Evolutionary conservation across 2,888 invertebrate genomes (phyloP).

Genomic region (Myopa tessellatipennis): DNA sequence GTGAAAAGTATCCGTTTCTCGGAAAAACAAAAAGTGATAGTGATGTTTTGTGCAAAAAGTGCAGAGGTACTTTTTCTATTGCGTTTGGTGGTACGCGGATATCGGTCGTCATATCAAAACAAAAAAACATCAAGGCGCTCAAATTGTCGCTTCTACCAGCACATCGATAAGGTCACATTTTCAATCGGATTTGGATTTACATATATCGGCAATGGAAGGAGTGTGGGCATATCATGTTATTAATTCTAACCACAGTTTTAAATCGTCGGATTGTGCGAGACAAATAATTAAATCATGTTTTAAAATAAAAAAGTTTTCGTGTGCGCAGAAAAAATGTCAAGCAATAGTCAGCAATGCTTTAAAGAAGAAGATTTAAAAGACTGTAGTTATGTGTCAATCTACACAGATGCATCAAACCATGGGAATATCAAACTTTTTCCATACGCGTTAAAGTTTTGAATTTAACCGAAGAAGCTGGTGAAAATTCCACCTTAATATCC

Average conservation of each 20-base stretch:
- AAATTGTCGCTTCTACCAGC: constrained; percentile 38
- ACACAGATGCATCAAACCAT: constrained; percentile 41
- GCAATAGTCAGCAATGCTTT: constrained; percentile 40
- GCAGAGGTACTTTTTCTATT: constrained; percentile 27
- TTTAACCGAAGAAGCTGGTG: constrained; percentile 37
- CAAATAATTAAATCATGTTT: constrained; percentile 40
- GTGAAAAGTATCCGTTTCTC: constrained; percentile 24
- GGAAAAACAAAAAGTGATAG: constrained; percentile 8
- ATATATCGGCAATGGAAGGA: constrained; percentile 31
- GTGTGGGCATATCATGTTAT: constrained; percentile 30
- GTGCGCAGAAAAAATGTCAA: constrained; percentile 39
- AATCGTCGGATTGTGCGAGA: constrained; percentile 31
- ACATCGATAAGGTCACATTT: constrained; percentile 38
- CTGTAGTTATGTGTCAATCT: constrained; percentile 38
- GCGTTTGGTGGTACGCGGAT: constrained; percentile 19
- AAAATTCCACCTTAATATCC: constrained; percentile 40
- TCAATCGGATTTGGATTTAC: constrained; percentile 31
- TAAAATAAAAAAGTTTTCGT: constrained; percentile 36
- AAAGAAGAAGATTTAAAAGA: constrained; percentile 40
- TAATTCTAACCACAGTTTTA: constrained; percentile 37
- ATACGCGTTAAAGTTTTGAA: constrained; percentile 40
- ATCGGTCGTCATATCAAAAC: constrained; percentile 38
- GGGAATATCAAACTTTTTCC: constrained; percentile 36
- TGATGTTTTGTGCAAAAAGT: constrained; percentile 36
- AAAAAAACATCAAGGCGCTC: constrained; percentile 5